Evolutionary conservation across 2,888 invertebrate genomes (phyloP), one percentile per base, ranked within the genome.

Genomic region (Slavum lentiscoides): DNA sequence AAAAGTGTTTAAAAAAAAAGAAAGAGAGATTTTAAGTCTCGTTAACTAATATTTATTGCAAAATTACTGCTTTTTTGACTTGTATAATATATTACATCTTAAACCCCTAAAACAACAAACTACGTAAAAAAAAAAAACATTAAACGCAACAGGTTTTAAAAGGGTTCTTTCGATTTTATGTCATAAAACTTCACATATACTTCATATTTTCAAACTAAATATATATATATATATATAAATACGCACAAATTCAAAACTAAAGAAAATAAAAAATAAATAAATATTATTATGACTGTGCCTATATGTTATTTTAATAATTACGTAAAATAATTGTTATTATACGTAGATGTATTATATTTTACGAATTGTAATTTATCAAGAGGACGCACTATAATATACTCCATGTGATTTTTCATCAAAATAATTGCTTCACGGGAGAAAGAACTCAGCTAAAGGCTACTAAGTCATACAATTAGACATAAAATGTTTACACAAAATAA

Each of bases 11-110:
- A 8, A 73, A 69, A 55, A 17, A 17, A 69, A 37, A 55, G 9
- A 17, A 69, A 37, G 9, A 17, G 55, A 37, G 21, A 17, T 74
- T 74, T 74, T 39, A 67, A 39, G 39, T 67, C 58, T 66, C 39
- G 66, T 75, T 43, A 67, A 75, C 67, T 75, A 75, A 67, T 75
- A 67, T 67, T 75, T 67, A 75, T 75, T 43, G 58, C 66, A 43
- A 67, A 67, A 39, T 67, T 21, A 43, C 58, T 67, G 66, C 23
- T 23, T 67, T 67, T 43, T 67, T 67, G 13, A 43, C 66, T 74
- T 66, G 30, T 30, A 55, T 55, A 66, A 53, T 39, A 17, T 58
- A 58, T 67, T 74, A 39, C 64, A 67, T 43, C 64, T 66, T 55
- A 66, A 39, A 66, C 55, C 49, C 74, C 66, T 67, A 67, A 67